Evolutionary conservation across 2,113 vertebrate species (phyloP).

Genomic region (Tetrao urogallus): DNA sequence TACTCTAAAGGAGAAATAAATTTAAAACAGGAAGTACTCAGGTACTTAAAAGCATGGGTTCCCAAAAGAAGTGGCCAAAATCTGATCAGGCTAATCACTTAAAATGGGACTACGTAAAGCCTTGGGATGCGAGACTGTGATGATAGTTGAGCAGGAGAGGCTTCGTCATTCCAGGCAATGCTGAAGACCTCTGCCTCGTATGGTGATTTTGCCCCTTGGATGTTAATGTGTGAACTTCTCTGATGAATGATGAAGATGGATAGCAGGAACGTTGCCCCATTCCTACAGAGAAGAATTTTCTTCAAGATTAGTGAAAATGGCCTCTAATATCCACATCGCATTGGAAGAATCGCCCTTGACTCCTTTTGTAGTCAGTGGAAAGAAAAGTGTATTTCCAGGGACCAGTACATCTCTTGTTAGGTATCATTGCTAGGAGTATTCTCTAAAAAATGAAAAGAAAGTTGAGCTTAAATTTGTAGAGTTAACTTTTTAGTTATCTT

Average conservation of each 20-base stretch:
- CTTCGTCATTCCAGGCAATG: background rate
- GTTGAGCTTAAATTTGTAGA: slow-evolving; percentile 20
- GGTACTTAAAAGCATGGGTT: background rate
- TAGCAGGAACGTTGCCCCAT: background rate
- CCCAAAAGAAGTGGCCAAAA: background rate
- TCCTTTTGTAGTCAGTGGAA: slow-evolving; percentile 7
- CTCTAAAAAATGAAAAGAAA: slow-evolving; percentile 39
- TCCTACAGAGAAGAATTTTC: background rate
- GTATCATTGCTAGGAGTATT: background rate
- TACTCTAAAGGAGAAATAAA: background rate
- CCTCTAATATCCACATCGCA: background rate
- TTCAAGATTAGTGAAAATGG: background rate
- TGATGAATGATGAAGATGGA: background rate
- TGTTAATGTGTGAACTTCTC: background rate
- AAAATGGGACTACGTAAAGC: background rate
- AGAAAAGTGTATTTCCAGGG: slow-evolving; percentile 16
- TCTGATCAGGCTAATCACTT: background rate
- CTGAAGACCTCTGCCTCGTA: background rate
- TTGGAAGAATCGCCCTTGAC: slow-evolving; percentile 5
- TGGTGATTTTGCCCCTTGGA: background rate
- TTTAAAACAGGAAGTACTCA: background rate
- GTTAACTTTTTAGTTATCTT: slow-evolving; percentile 10
- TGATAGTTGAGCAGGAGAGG: background rate
- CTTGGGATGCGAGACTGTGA: background rate
- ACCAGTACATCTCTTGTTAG: background rate